phyloP scores from a whole-genome alignment of 2,797 vertebrate species.

The Sebastes hubbsi region DNA sequence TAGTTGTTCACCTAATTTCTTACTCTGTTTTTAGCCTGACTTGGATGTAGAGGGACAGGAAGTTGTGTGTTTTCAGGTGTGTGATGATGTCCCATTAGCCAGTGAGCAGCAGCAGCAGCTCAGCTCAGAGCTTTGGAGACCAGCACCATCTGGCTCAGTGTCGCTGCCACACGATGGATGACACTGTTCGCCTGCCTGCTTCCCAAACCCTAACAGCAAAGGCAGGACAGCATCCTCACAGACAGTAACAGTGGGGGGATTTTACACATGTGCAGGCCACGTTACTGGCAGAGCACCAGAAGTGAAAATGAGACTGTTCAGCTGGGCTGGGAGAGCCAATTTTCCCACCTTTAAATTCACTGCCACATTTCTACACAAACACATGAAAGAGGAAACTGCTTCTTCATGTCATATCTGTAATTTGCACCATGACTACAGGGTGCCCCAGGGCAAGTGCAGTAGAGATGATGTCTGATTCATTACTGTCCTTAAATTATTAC shows the following conservation, averaged over 20 bases:
- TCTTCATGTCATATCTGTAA: not conserved
- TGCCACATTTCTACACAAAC: not conserved
- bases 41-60: not conserved
- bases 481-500: too few relatives aligned
- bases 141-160: conserved; percentile 59
- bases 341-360: not conserved
- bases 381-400: not conserved
- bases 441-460: not conserved
- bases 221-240: not conserved
- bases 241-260: not conserved
- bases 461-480: not conserved
- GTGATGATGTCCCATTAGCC: conserved; percentile 55
- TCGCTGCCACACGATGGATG: conserved; percentile 38
- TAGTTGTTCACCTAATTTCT: not conserved
- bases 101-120: conserved; percentile 31
- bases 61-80: conserved; percentile 51
- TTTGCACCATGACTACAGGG: conserved; percentile 4
- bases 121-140: conserved; percentile 48
- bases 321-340: not conserved
- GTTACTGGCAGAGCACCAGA: not conserved
- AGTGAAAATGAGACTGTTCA: not conserved
- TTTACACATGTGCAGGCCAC: not conserved
- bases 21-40: not conserved
- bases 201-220: not conserved
- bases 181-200: not conserved